phyloP scores from a whole-genome alignment of 2,888 invertebrate species.

The Antitype chi region DNA sequence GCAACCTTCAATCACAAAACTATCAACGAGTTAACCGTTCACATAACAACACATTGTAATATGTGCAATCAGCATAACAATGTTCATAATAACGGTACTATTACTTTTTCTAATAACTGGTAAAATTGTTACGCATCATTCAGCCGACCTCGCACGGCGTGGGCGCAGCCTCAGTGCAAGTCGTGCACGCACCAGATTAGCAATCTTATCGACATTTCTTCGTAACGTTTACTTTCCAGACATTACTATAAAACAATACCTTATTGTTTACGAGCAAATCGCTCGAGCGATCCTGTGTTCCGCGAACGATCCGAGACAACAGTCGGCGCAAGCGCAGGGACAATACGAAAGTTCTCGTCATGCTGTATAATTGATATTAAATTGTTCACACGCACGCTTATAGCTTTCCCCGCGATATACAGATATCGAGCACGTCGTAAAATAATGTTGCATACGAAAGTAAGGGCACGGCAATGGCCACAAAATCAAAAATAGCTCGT shows the following conservation, averaged over 20 bases:
- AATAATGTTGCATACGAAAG: slow-evolving; percentile 65
- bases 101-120: slow-evolving; percentile 61
- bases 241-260: slow-evolving; percentile 77
- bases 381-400: slow-evolving; percentile 68
- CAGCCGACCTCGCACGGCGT: slow-evolving; percentile 39
- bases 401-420: slow-evolving; percentile 67
- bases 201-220: slow-evolving; percentile 80
- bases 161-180: slow-evolving; percentile 60
- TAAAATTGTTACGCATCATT: slow-evolving; percentile 66
- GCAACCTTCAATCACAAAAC: slow-evolving; percentile 50
- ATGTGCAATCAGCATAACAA: slow-evolving; percentile 33
- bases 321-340: slow-evolving; percentile 55
- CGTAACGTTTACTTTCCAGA: slow-evolving; percentile 78
- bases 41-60: slow-evolving; percentile 40
- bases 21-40: slow-evolving; percentile 33
- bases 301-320: slow-evolving; percentile 51
- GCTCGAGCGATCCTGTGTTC: slow-evolving; percentile 68
- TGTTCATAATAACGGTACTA: slow-evolving; percentile 60
- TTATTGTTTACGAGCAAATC: slow-evolving; percentile 77
- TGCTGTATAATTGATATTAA: slow-evolving; percentile 70
- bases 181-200: slow-evolving; percentile 75
- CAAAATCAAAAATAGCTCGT: slow-evolving; percentile 82
- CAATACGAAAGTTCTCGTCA: slow-evolving; percentile 71
- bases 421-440: slow-evolving; percentile 60
- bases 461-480: slow-evolving; percentile 83